Evolutionary conservation across 2,888 invertebrate genomes (phyloP).

Genomic region (Dorcus parallelipipedus): DNA sequence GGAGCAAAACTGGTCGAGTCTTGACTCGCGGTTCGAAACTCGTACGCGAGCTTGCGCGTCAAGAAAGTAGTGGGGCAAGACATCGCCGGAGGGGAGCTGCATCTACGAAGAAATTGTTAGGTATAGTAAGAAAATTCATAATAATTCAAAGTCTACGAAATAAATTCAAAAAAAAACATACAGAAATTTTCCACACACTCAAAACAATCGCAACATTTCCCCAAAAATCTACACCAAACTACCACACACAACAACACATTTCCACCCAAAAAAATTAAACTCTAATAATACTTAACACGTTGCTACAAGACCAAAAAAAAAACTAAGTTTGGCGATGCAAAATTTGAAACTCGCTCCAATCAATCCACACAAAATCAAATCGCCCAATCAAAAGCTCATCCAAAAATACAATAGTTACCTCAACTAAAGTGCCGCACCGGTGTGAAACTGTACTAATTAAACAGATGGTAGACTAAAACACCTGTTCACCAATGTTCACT

Average conservation of each 20-base stretch:
- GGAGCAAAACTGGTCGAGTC: conserved; percentile 24
- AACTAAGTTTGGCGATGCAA: not conserved
- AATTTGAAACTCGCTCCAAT: not conserved
- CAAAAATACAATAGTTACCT: not conserved
- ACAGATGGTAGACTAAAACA: conserved; percentile 1
- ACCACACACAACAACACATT: too few relatives aligned
- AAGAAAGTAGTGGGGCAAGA: conserved; percentile 41
- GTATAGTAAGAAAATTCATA: conserved; percentile 22
- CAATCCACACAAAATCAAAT: not conserved
- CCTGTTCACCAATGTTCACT: conserved; percentile 3
- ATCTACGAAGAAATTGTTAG: conserved; percentile 34
- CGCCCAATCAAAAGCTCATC: not conserved
- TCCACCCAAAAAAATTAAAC: conserved; percentile 2
- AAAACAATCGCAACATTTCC: too few relatives aligned
- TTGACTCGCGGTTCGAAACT: conserved; percentile 25
- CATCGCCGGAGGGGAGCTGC: conserved; percentile 35
- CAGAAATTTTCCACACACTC: too few relatives aligned
- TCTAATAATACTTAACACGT: not conserved
- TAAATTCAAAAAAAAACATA: not conserved
- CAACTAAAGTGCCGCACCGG: too few relatives aligned
- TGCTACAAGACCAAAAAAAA: not conserved
- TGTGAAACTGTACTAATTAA: too few relatives aligned
- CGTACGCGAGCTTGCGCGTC: conserved; percentile 40
- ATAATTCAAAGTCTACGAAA: not conserved
- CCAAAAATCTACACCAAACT: too few relatives aligned